These are phyloP conservation scores for Zoanthus solanderi DNA, from an alignment of 92 coral and sea anemone species.

Conservation along the genomic window DNA sequence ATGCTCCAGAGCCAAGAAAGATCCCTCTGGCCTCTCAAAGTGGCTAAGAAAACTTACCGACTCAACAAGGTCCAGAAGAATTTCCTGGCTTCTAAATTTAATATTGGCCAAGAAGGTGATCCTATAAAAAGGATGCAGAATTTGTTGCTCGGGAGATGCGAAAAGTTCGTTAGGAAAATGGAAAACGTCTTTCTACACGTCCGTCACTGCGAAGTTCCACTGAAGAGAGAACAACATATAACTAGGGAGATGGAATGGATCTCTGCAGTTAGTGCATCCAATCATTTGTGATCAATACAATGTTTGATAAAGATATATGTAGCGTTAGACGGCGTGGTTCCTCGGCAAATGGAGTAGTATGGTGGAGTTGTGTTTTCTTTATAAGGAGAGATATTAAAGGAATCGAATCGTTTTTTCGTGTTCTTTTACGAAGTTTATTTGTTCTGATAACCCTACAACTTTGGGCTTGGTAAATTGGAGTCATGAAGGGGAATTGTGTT, in stretches of 20 bases:
- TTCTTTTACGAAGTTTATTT: too few species aligned
- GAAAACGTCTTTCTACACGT: conserved; percentile 40
- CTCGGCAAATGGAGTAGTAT: too few species aligned
- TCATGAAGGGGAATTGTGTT: too few species aligned
- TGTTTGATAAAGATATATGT: neutral
- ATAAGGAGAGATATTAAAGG: too few species aligned
- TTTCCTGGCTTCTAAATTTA: conserved; percentile 10
- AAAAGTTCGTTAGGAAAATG: conserved; percentile 18
- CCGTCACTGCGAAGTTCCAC: conserved; percentile 46
- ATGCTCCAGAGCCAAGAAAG: conserved; percentile 13
- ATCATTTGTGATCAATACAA: conserved; percentile 3
- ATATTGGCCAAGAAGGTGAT: neutral
- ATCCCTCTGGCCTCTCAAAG: conserved; percentile 11
- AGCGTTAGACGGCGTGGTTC: too few species aligned
- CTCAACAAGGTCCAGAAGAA: conserved; percentile 10
- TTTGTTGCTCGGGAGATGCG: conserved; percentile 19
- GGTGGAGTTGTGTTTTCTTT: too few species aligned
- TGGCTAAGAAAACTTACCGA: conserved; percentile 25
- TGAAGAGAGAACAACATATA: conserved; percentile 46
- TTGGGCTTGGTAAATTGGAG: too few species aligned
- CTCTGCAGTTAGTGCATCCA: conserved; percentile 38
- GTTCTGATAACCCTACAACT: too few species aligned
- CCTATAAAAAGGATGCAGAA: conserved; percentile 13
- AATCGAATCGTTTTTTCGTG: too few species aligned
- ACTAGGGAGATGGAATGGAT: conserved; percentile 43